Evolutionary conservation across 2,888 invertebrate genomes (phyloP).

Genomic region (Caenorhabditis angaria): DNA sequence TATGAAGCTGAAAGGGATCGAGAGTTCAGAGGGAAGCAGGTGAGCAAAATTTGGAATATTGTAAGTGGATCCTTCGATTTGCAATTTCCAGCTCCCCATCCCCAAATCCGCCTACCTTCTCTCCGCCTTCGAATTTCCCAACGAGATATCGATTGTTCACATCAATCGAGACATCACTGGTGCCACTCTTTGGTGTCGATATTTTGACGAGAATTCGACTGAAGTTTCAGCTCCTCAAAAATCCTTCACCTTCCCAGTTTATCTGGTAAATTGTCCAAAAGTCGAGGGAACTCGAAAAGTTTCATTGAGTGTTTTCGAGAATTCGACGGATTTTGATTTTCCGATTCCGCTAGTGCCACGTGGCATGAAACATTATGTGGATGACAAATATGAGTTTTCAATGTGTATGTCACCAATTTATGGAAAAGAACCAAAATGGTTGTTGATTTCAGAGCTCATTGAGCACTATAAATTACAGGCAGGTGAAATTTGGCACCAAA

Average conservation of each 20-base stretch:
- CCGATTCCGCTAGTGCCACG: constrained; percentile 15
- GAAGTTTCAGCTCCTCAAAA: constrained; percentile 20
- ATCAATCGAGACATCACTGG: constrained; percentile 21
- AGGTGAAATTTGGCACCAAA: neutral
- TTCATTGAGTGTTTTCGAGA: constrained; percentile 21
- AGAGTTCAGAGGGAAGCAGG: constrained; percentile 19
- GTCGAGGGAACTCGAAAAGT: constrained; percentile 19
- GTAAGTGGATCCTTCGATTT: neutral
- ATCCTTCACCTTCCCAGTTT: constrained; percentile 31
- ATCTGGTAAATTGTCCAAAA: constrained; percentile 27
- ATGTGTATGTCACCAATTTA: constrained; percentile 42
- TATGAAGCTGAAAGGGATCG: constrained; percentile 21
- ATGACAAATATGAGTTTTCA: constrained; percentile 27
- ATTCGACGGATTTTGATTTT: constrained; percentile 18
- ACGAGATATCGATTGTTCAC: constrained; percentile 22
- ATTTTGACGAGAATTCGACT: constrained; percentile 18
- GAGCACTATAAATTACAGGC: constrained; percentile 40
- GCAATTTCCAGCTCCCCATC: constrained; percentile 10
- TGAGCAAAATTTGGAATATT: neutral
- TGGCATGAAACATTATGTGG: constrained; percentile 3
- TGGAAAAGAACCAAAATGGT: constrained; percentile 40
- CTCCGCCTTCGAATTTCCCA: constrained; percentile 28
- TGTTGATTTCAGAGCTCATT: constrained; percentile 25
- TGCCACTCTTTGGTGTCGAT: constrained; percentile 28
- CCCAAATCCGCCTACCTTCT: constrained; percentile 21